Evolutionary conservation across 2,797 vertebrate species (phyloP), one percentile per base, ranked within the genome.

Genomic region (Artibeus jamaicensis): DNA sequence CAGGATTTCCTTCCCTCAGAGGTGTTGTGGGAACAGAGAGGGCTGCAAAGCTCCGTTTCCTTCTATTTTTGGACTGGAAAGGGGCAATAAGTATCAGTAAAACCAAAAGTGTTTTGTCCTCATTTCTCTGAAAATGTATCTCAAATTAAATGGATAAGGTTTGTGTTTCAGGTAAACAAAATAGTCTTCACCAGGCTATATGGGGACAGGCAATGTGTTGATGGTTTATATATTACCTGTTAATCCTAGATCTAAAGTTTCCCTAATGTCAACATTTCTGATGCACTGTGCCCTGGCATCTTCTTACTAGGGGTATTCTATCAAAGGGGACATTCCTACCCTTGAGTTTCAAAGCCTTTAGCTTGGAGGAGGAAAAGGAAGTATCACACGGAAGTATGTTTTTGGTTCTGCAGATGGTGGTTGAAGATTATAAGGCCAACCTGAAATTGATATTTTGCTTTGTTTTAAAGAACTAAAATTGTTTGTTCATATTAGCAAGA

Each of bases 401-500:
- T 98, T 98, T 96, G 86, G 78, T 92, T 37, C 95, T 78, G 88
- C 67, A 77, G 92, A 92, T 90, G 29, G 59, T 84, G 67, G 53
- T 77, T 93, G 50, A 73, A 92, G 89, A 96, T 87, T 29, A 9
- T 46, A 94, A 94, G 39, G 73, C 46, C 91, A 76, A 96, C 95
- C 83, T 96, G 86, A 98, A 97, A 95, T 91, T 92, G 81, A 48
- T 91, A 8, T 42, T 82, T 53, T 81, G n/a, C 73, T 81, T 91
- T 85, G 67, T 74, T 89, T 90, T 88, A 93, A 94, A 95, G 42
- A 96, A 37, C 44, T 86, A 53, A 96, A 96, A 94, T 48, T 55
- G 81, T 86, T 97, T 98, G 76, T 96, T 98, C 81, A 55, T 97
- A 71, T 97, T 98, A 98, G 97, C 96, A 97, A 44, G 76, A 59